These are phyloP conservation scores for Prenolepis imparis DNA, from an alignment of 2,888 invertebrate species.

Conservation along the genomic window DNA sequence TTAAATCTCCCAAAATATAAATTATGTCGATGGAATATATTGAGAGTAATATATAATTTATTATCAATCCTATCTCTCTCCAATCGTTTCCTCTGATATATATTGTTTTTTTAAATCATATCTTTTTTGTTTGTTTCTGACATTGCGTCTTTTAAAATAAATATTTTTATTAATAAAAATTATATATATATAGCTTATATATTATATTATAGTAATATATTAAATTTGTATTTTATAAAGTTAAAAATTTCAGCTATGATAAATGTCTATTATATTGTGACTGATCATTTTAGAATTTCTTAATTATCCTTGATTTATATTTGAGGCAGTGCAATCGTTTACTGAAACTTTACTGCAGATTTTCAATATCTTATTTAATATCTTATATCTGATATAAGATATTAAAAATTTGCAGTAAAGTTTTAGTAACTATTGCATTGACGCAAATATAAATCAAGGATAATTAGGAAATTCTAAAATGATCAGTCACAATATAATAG, in stretches of 20 bases:
- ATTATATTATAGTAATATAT: not conserved
- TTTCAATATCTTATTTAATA: not conserved
- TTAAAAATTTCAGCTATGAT: not conserved
- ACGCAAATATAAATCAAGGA: not conserved
- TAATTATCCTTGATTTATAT: not conserved
- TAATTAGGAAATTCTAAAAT: not conserved
- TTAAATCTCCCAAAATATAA: slow-evolving; percentile 76
- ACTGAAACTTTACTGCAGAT: not conserved
- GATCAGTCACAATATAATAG: not conserved
- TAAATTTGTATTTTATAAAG: not conserved
- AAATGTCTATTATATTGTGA: not conserved
- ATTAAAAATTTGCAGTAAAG: not conserved
- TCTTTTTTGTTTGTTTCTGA: not conserved
- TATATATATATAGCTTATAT: not conserved
- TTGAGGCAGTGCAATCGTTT: not conserved
- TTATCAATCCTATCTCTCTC: not conserved
- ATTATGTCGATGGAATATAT: slow-evolving; percentile 70
- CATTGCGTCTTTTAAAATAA: not conserved
- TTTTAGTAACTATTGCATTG: not conserved
- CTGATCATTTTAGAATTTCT: not conserved
- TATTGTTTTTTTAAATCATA: not conserved
- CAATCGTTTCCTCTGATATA: not conserved
- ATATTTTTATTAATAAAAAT: slow-evolving; percentile 3
- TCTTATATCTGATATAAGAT: not conserved
- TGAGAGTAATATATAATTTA: not conserved